Base-by-base conservation (phyloP, 2,797 vertebrate genomes). In the Menidia menidia region DNA sequence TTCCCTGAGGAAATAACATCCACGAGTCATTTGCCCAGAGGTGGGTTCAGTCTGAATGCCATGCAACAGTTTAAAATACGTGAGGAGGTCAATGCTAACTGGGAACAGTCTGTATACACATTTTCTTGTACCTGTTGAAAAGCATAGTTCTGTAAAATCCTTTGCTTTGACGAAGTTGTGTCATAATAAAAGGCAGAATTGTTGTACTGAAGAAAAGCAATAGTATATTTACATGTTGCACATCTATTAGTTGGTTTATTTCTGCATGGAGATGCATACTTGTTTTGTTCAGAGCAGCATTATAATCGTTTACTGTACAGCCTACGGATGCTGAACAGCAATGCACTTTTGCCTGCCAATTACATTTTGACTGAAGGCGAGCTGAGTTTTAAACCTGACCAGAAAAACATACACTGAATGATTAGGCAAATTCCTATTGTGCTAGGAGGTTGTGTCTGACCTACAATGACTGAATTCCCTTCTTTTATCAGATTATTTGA, bases 1-100 rank as follows among this genome's bases (percentile, higher is more conserved):
- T 93, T 90, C 83, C 93, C 92, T 94, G 92, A 94, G 88, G 90
- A 91, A 93, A 93, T 82, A 59, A 85, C 80, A 80, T 76, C 85
- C 77, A 89, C 35, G 72, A 90, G 71, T 75, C 44, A 82, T 39
- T 77, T n/a, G 84, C 72, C 80, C 73, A 84, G 71, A 81, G 76
- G 77, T 55, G 64, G 65, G 89, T 69, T 78, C 71, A 78, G 87
- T 79, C 75, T 85, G 79, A 84, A 89, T 86, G 80, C 74, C 71
- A 75, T 67, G 75, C 7, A 30, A 78, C 69, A 65, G 50, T 78
- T 82, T 59, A 39, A 77, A 72, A 76, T 64, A 74, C 48, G 66
- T 62, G 51, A 68, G 68, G 50, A 70, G 57, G 66, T 67, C 60
- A 32, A 75, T 68, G 63, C 64, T 53, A 50, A 73, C 45, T 31